Conservation (phyloP, 2,113 vertebrate genomes). For the Podarcis cretensis region DNA sequence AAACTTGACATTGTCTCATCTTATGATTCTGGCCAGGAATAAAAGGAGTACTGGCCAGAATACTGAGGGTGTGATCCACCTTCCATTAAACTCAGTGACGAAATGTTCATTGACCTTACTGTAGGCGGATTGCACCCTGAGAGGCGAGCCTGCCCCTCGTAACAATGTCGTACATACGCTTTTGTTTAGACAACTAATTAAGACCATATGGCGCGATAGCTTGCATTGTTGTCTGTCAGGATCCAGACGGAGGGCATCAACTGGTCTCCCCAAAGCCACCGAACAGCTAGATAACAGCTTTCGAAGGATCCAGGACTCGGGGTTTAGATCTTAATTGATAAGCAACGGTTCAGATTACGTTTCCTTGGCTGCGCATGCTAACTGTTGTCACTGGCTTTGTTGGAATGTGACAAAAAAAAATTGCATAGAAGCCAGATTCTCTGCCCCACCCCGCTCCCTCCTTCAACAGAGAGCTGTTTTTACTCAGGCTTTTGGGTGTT, state of each 20-base stretch:
- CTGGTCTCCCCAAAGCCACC: slow-evolving; percentile 60
- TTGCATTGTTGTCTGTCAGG: slow-evolving; percentile 63
- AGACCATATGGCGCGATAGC: slow-evolving; percentile 60
- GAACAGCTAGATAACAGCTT: slow-evolving; percentile 61
- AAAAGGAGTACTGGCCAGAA: neutral
- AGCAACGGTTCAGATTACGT: slow-evolving; percentile 56
- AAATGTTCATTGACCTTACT: neutral
- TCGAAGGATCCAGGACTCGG: slow-evolving; percentile 45
- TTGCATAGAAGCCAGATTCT: slow-evolving; percentile 49
- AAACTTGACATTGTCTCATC: slow-evolving; percentile 11
- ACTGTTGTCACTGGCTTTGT: slow-evolving; percentile 55
- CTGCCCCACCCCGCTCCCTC: slow-evolving; percentile 24
- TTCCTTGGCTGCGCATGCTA: neutral
- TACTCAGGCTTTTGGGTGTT: slow-evolving; percentile 65
- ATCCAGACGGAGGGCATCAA: slow-evolving; percentile 61
- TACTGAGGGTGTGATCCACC: neutral
- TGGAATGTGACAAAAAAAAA: slow-evolving; percentile 48
- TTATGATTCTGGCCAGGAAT: slow-evolving; percentile 39
- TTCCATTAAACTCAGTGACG: neutral
- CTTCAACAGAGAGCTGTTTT: slow-evolving; percentile 68
- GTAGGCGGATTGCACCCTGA: neutral
- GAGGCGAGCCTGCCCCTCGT: neutral
- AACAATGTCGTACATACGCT: slow-evolving; percentile 43
- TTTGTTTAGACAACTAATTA: slow-evolving; percentile 64
- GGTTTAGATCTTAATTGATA: slow-evolving; percentile 61